Percentiles rank a stretch among this genome's conserved stretches.
These are phyloP conservation scores for Atrichornis clamosus DNA, from an alignment of 2,113 vertebrate species.

Conservation along the genomic window DNA sequence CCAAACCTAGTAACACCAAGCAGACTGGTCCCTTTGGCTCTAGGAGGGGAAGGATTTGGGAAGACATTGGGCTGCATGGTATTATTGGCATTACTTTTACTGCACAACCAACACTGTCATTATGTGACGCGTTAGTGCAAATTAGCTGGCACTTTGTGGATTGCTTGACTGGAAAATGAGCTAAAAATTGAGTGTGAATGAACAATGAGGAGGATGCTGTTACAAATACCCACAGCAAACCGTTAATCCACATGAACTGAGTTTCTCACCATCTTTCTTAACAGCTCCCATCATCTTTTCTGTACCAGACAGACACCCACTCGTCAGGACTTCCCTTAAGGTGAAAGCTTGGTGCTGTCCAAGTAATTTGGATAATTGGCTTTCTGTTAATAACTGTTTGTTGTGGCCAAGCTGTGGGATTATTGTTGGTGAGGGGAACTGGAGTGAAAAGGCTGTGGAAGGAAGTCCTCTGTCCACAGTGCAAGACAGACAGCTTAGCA, in stretches of 20 bases:
- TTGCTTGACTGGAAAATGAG: slow-evolving; percentile 17
- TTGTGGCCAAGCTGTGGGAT: background rate
- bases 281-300: background rate
- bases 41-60: background rate
- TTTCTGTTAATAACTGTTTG: background rate
- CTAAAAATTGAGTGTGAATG: background rate
- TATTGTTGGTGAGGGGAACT: background rate
- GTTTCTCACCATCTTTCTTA: background rate
- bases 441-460: background rate
- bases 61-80: rapidly evolving
- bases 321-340: background rate
- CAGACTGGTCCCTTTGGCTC: background rate
- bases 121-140: rapidly evolving
- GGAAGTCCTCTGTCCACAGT: background rate
- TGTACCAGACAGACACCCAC: background rate
- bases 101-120: background rate
- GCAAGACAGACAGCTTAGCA: background rate
- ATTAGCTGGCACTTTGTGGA: background rate
- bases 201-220: background rate
- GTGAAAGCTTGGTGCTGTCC: background rate
- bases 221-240: background rate
- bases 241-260: background rate
- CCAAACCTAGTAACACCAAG: background rate
- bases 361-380: slow-evolving; percentile 16
- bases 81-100: background rate